Conservation (phyloP, 2,888 invertebrate genomes). For the Rotaria socialis region DNA sequence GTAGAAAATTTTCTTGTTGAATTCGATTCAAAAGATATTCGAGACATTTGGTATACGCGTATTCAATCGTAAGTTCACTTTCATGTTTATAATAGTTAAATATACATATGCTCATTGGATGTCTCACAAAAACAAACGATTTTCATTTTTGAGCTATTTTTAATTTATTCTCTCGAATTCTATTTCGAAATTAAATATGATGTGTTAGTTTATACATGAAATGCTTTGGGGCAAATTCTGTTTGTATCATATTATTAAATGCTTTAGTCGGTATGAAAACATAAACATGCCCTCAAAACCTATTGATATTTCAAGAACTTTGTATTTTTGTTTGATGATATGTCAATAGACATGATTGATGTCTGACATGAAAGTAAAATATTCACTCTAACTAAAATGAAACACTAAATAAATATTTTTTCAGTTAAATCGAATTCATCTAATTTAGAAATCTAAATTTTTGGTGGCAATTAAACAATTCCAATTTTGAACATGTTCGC, state of each 20-base stretch:
- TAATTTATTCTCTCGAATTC: no score
- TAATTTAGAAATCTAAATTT: neutral
- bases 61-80: neutral
- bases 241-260: neutral
- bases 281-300: neutral
- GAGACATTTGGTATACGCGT: neutral
- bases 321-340: neutral
- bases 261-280: neutral
- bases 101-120: no score
- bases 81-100: no score
- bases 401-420: no score
- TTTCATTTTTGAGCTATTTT: no score
- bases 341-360: neutral
- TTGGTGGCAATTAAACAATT: slow-evolving; percentile 6
- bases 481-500: neutral
- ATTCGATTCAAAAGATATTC: slow-evolving; percentile 12
- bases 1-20: slow-evolving; percentile 8
- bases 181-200: no score
- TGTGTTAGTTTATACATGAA: no score
- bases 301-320: neutral
- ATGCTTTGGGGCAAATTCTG: no score
- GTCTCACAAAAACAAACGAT: no score
- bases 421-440: no score
- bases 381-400: neutral
- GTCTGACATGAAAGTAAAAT: neutral